Percentiles rank a stretch among this genome's conserved stretches.
phyloP scores from a whole-genome alignment of 1,140 invertebrate species.

The Rhizoglyphus robini region DNA sequence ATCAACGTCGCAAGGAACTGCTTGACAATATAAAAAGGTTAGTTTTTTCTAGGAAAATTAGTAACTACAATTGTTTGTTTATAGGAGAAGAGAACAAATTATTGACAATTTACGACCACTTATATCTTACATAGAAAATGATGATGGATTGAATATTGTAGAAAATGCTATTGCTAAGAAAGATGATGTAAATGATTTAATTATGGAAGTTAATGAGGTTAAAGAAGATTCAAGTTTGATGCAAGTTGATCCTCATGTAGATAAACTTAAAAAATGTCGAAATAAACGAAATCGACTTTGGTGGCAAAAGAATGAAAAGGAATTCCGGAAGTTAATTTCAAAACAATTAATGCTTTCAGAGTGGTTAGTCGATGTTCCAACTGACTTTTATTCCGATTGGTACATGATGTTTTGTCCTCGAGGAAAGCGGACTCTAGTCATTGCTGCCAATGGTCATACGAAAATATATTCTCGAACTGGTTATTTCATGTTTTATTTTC shows the following conservation, averaged over 20 bases:
- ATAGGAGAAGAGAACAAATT: conserved; percentile 9
- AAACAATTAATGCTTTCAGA: conserved; percentile 63
- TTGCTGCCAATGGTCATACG: conserved; percentile 57
- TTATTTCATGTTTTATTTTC: conserved; percentile 42
- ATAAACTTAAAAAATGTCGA: not conserved
- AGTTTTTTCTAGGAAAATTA: not conserved
- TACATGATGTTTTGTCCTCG: conserved; percentile 64
- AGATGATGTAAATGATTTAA: not conserved
- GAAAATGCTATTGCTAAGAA: no score
- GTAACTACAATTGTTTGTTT: conserved; percentile 8
- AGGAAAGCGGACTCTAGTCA: conserved; percentile 58
- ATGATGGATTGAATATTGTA: not conserved
- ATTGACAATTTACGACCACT: not conserved
- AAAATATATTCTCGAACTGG: conserved; percentile 55
- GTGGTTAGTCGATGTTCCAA: conserved; percentile 73
- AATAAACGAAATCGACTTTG: not conserved
- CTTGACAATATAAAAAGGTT: conserved; percentile 12
- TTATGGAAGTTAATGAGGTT: not conserved
- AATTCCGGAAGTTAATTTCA: conserved; percentile 15
- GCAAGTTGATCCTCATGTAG: no score
- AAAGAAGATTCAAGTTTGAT: not conserved
- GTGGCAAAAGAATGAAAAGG: not conserved
- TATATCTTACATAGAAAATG: not conserved
- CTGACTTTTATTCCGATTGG: conserved; percentile 62
- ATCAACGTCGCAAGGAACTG: conserved; percentile 2